Evolutionary conservation across 2,113 vertebrate species (phyloP).

Genomic region (Lipotes vexillifer): DNA sequence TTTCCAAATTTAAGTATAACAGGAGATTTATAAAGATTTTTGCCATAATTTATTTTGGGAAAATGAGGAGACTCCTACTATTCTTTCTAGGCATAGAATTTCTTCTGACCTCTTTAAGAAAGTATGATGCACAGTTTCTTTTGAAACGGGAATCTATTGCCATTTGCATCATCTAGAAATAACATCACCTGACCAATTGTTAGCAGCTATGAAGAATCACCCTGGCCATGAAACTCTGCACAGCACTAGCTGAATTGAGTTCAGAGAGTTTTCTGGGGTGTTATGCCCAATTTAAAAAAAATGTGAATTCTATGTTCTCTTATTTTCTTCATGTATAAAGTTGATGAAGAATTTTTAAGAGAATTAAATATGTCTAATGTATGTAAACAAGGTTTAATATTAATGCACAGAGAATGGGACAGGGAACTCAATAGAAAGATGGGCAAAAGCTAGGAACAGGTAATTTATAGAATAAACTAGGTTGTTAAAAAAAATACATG

Average conservation of each 20-base stretch:
- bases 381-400: not conserved
- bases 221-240: not conserved
- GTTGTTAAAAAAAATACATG: constrained; percentile 5
- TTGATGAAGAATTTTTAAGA: not conserved
- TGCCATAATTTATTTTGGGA: constrained; percentile 39
- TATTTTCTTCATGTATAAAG: not conserved
- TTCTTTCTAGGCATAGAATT: constrained; percentile 31
- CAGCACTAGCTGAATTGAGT: not conserved
- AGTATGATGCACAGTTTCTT: constrained; percentile 13
- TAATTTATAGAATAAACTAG: constrained; percentile 24
- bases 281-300: not conserved
- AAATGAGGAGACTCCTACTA: not conserved
- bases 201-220: not conserved
- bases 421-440: constrained; percentile 5
- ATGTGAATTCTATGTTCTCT: not conserved
- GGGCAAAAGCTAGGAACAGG: not conserved
- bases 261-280: constrained; percentile 5
- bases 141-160: not conserved
- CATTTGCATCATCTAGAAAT: constrained; percentile 32
- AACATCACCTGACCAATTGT: not conserved
- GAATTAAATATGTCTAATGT: not conserved
- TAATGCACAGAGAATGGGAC: not conserved
- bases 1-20: constrained; percentile 60
- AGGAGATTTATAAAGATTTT: constrained; percentile 56
- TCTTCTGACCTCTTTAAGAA: constrained; percentile 28